Conservation (phyloP, 1,140 invertebrate genomes). For the Microplitis demolitor region DNA sequence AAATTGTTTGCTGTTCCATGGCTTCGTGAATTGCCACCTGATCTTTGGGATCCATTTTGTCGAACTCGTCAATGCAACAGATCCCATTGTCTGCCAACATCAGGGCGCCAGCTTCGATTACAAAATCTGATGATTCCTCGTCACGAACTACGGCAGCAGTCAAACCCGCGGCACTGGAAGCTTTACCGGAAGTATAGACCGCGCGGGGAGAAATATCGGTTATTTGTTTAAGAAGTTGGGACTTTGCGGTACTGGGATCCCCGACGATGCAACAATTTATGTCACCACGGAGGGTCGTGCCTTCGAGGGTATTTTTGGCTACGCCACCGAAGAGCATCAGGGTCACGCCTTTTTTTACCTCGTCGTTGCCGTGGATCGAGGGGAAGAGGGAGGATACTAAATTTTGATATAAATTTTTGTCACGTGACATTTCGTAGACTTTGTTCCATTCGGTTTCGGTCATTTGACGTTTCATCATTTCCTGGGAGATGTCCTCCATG, state of each 20-base stretch:
- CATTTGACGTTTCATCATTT: conserved; percentile 94
- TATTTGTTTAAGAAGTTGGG: conserved; percentile 95
- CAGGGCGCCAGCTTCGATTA: conserved; percentile 98
- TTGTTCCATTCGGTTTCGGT: conserved; percentile 93
- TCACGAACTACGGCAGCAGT: conserved; percentile 97
- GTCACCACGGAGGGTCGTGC: conserved; percentile 88
- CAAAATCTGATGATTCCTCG: conserved; percentile 97
- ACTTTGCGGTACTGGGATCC: conserved; percentile 98
- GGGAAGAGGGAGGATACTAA: conserved; percentile 93
- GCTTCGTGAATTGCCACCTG: conserved; percentile 99
- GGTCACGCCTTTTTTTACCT: conserved; percentile 94
- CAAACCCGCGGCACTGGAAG: conserved; percentile 95
- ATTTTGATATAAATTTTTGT: conserved; percentile 91
- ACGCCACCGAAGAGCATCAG: conserved; percentile 99
- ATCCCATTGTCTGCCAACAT: conserved; percentile 99
- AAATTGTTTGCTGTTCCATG: conserved; percentile 99
- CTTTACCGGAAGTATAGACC: conserved; percentile 98
- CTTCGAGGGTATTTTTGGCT: conserved; percentile 91
- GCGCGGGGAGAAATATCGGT: conserved; percentile 94
- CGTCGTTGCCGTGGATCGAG: conserved; percentile 97
- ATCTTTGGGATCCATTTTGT: conserved; percentile 98
- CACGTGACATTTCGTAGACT: conserved; percentile 96
- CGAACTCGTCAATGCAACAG: conserved; percentile 99
- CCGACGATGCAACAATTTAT: conserved; percentile 98
- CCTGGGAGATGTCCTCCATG: conserved; percentile 84